A percentile compares a stretch with the other conserved stretches of the same genome.
Conservation (phyloP, 2,888 invertebrate species). For the Archaeoteleia sp. region DNA sequence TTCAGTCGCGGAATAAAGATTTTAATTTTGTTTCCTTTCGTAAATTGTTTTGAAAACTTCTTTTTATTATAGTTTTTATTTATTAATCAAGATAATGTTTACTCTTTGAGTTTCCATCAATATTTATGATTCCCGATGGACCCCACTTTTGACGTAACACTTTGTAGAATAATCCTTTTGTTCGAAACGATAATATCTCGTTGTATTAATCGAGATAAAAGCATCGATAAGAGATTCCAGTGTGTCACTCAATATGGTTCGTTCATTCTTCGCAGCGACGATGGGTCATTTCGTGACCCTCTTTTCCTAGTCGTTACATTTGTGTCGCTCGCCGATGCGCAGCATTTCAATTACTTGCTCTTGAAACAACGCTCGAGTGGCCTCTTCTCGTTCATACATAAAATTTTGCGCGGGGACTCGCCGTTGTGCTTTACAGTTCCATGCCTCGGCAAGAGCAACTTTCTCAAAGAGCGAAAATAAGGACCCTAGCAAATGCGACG, state of each 20-base stretch:
- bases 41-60: too few species aligned
- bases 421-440: slow-evolving; percentile 51
- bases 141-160: neutral
- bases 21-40: too few species aligned
- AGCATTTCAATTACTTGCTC: slow-evolving; percentile 60
- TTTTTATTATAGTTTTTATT: too few species aligned
- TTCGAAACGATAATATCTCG: slow-evolving; percentile 32
- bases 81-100: too few species aligned
- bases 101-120: neutral
- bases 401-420: slow-evolving; percentile 61
- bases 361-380: slow-evolving; percentile 66
- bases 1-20: too few species aligned
- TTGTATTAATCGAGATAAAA: slow-evolving; percentile 49
- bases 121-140: neutral
- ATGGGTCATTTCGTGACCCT: slow-evolving; percentile 50
- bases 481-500: slow-evolving; percentile 34
- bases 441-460: slow-evolving; percentile 42
- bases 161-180: slow-evolving; percentile 18
- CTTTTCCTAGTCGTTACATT: slow-evolving; percentile 33
- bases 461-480: slow-evolving; percentile 50
- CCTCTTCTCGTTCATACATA: slow-evolving; percentile 66
- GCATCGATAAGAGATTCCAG: slow-evolving; percentile 42
- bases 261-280: slow-evolving; percentile 37
- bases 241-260: slow-evolving; percentile 46
- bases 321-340: slow-evolving; percentile 34